Evolutionary conservation across 2,888 invertebrate genomes (phyloP), one percentile per base, ranked within the genome.

Genomic region (Lomographa bimaculata): DNA sequence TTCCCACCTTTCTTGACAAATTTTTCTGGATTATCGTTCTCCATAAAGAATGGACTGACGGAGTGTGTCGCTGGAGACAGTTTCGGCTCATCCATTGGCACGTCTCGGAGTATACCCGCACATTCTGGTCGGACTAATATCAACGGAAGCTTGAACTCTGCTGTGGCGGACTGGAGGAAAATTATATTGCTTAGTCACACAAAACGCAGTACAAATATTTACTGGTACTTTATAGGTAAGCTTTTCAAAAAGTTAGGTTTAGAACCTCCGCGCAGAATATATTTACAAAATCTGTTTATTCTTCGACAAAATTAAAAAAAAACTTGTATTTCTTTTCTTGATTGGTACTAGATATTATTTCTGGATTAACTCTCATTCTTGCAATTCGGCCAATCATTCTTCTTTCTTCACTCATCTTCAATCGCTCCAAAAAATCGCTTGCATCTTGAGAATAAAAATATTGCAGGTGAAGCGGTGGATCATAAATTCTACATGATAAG

Each of bases 111-210:
- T 44, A 93, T 89, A 7, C 93, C 94, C 17, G 91, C 91, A 51
- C 92, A 92, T 80, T 94, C 93, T 7, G 93, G 93, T 30, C 93
- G 83, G 0, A 95, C 94, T 27, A 90, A 89, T 23, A 92, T 79
- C 46, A 95, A 66, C 0, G 95, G 95, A 3, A 94, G 71, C 60
- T 92, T 92, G 72, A 94, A 94, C 52, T 92, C 91, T 9, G 93
- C 93, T 58, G 91, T 90, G 5, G 93, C 91, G 28, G 94, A 86
- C 94, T 95, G 66, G 11, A 32, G 37, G 29, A 42, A 19, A 16
- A 8, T 11, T 5, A 24, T 12, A 5, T 14, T 4, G 14, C 14
- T 14, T 14, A 14, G n/a, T n/a, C n/a, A n/a, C n/a, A n/a, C n/a
- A n/a, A n/a, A n/a, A n/a, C n/a, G n/a, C n/a, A n/a, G n/a, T n/a